Conservation (phyloP, 1,140 invertebrate species). For the Orussus abietinus region DNA sequence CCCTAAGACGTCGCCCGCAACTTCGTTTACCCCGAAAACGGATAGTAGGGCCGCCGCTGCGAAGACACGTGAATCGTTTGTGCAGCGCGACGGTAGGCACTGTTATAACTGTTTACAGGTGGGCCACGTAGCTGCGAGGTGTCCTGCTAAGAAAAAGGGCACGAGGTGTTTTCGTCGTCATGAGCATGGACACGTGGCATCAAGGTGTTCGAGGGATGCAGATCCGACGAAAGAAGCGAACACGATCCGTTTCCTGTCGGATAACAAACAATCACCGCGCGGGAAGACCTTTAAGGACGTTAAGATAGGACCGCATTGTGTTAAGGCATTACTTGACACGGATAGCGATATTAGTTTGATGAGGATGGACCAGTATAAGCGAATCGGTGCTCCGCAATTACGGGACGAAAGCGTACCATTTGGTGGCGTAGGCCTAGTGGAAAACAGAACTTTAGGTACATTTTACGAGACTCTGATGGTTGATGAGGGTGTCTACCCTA, state of each 20-base stretch:
- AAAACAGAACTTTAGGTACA: conserved; percentile 1
- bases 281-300: neutral
- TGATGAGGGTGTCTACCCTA: neutral
- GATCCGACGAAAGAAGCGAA: neutral
- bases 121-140: conserved; percentile 2
- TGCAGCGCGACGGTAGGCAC: neutral
- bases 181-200: no score
- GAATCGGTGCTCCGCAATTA: conserved; percentile 3
- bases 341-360: conserved; percentile 9
- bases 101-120: conserved; percentile 8
- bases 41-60: neutral
- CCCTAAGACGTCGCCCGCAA: neutral
- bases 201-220: no score
- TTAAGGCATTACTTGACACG: conserved; percentile 12
- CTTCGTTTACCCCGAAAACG: neutral
- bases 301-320: neutral
- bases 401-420: neutral
- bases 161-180: neutral
- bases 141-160: neutral
- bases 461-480: neutral
- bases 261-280: neutral
- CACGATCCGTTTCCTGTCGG: neutral
- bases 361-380: neutral
- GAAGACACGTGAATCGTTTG: neutral
- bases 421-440: neutral